Base-by-base conservation (phyloP, 2,888 invertebrate species). In the Chydorus sphaericus region DNA sequence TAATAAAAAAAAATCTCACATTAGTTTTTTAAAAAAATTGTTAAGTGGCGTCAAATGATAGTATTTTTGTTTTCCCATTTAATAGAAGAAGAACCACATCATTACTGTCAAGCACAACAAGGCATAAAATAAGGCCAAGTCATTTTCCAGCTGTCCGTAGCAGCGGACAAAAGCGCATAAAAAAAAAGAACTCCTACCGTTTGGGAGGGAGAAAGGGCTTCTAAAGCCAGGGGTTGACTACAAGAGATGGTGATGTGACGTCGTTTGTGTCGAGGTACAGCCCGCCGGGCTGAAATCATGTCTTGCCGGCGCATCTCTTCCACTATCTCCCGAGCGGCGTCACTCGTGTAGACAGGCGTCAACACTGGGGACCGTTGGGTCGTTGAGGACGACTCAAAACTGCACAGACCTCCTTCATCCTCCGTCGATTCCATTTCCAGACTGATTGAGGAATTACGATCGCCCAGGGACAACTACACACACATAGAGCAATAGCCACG, bases 171-270 rank as follows among this genome's bases (percentile, higher is more conserved):
- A 44, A 14, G 14, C 11, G 3, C 23, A 20, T 14, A 44, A 44
- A 2, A 44, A 4, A 44, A 6, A 3, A 44, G 1, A 20, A 18
- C 10, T 26, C 44, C 11, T 26, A 44, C 44, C 44, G 44, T 44
- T 26, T 44, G 14, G 10, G 44, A 33, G 8, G 33, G 28, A 10
- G 36, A 56, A 23, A 49, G 48, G 4, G 62, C 58, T 59, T 65
- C 63, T 58, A 64, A 56, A 30, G 59, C 38, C 59, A 64, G 59
- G 62, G 72, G 71, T 58, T 69, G 66, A 59, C 70, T 71, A 62
- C 80, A 72, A 74, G 84, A 73, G n/a, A 91, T 88, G 0, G 91
- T 92, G 65, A 89, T 83, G 68, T 91, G 89, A 56, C 89, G 74
- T 56, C 89, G 74, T 69, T 87, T 89, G 66, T 88, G 86, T 62